A percentile compares a stretch with the other conserved stretches of the same genome.
phyloP scores from a whole-genome alignment of 2,888 invertebrate species.

The Sclerodermus sp. region DNA sequence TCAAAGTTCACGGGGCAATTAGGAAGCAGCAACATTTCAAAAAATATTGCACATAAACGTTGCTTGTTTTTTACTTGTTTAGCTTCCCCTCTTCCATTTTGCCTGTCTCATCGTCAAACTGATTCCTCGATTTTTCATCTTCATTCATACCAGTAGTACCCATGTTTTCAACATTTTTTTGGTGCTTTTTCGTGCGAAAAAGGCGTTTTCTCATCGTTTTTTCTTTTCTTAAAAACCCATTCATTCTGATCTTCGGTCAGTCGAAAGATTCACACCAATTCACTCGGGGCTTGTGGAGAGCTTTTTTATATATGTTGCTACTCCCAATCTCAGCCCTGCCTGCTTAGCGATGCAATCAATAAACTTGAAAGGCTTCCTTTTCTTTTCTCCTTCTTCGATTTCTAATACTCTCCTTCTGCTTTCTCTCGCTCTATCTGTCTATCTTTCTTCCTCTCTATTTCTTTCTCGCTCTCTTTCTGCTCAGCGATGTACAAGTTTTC shows the following conservation, averaged over 20 bases:
- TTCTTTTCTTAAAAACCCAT: slow-evolving; percentile 23
- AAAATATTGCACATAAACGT: too few species aligned
- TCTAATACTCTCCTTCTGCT: neutral
- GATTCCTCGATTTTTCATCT: too few species aligned
- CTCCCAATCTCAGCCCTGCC: slow-evolving; percentile 15
- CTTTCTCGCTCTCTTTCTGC: slow-evolving; percentile 1
- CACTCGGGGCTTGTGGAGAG: slow-evolving; percentile 19
- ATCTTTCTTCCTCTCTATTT: too few species aligned
- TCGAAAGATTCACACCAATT: slow-evolving; percentile 1
- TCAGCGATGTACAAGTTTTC: too few species aligned
- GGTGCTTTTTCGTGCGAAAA: slow-evolving; percentile 39
- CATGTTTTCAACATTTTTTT: slow-evolving; percentile 35
- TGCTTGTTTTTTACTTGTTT: neutral
- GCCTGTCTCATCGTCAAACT: slow-evolving; percentile 17
- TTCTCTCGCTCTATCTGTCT: neutral
- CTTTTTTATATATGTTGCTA: slow-evolving; percentile 38
- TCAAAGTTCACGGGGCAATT: too few species aligned
- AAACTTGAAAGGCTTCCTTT: slow-evolving; percentile 3
- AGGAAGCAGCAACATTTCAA: too few species aligned
- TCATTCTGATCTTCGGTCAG: slow-evolving; percentile 9
- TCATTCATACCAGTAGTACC: too few species aligned
- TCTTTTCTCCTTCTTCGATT: slow-evolving; percentile 10
- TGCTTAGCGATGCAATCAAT: neutral
- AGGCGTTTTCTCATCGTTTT: slow-evolving; percentile 39
- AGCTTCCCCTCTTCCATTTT: slow-evolving; percentile 3